Evolutionary conservation across 2,888 invertebrate genomes (phyloP), one percentile per base, ranked within the genome.

Genomic region (Eurytoma californica): DNA sequence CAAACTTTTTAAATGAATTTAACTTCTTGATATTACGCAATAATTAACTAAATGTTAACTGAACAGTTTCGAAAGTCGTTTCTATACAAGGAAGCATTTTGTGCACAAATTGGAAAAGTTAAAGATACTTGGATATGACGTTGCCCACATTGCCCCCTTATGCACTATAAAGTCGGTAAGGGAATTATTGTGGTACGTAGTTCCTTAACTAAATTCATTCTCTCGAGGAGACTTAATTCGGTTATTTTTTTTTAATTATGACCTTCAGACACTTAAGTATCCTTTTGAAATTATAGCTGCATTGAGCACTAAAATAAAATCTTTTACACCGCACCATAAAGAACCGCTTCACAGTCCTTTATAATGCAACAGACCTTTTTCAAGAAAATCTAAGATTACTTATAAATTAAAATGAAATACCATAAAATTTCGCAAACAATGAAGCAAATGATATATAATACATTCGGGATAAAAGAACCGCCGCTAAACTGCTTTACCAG

Each of bases 211-310:
- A 4, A 58, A n/a, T 57, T 58, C 20, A 69, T 58, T 70, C 24
- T 20, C 70, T 20, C 20, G 7, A 55, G 70, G 5, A 7, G 24
- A 47, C 47, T 16, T 60, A 70, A 47, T 55, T 16, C 24, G 24
- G 20, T 70, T 70, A 70, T 20, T 70, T 70, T 70, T 70, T 39
- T 58, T 70, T 70, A 70, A 70, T 70, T 49, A 60, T 49, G 20
- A 18, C 18, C 69, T 47, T 9, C 14, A 2, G 3, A n/a, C 4
- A 0, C 39, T 7, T 39, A 7, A 39, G 9, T 1, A 9, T 9
- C 39, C 39, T 39, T 39, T 39, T 39, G 39, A 39, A 39, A 39
- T 39, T 39, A 39, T 39, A 39, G 39, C 39, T 39, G 39, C 7
- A 39, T 39, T 1, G 0, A 9, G 9, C 39, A 0, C 7, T 39